phyloP scores from a whole-genome alignment of 1,140 invertebrate genomes.

The Chelonus insularis region DNA sequence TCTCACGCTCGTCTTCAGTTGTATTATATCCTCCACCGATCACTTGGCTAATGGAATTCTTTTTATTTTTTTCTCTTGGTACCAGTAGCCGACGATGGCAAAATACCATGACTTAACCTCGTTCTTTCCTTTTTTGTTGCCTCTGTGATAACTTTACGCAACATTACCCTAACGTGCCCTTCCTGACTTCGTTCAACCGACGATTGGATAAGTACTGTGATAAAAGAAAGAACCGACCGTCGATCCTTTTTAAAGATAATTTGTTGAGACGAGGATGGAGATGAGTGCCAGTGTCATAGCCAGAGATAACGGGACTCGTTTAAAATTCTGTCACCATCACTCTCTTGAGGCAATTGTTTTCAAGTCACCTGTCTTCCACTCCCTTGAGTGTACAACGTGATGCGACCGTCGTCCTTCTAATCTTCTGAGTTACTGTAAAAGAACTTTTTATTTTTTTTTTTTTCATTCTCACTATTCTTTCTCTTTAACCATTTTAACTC shows the following conservation, averaged over 20 bases:
- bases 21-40: neutral
- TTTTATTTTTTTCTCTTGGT: conserved; percentile 25
- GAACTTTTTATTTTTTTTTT: conserved; percentile 12
- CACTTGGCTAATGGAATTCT: conserved; percentile 45
- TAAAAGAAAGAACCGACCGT: conserved; percentile 6
- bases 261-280: neutral
- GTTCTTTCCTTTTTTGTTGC: conserved; percentile 11
- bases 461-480: neutral
- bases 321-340: conserved; percentile 43
- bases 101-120: too few species aligned
- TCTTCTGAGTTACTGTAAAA: conserved; percentile 40
- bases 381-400: conserved; percentile 10
- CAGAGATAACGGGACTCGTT: conserved; percentile 28
- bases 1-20: conserved; percentile 27
- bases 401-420: conserved; percentile 31
- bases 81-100: too few species aligned
- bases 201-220: conserved; percentile 7
- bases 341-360: conserved; percentile 47
- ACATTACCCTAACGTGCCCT: conserved; percentile 46
- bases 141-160: conserved; percentile 40
- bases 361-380: conserved; percentile 33
- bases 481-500: neutral
- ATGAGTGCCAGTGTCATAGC: neutral
- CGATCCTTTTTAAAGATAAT: neutral
- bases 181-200: conserved; percentile 28